These are phyloP conservation scores for Drosophila emarginata DNA, from an alignment of 2,888 invertebrate genomes.

Conservation along the genomic window DNA sequence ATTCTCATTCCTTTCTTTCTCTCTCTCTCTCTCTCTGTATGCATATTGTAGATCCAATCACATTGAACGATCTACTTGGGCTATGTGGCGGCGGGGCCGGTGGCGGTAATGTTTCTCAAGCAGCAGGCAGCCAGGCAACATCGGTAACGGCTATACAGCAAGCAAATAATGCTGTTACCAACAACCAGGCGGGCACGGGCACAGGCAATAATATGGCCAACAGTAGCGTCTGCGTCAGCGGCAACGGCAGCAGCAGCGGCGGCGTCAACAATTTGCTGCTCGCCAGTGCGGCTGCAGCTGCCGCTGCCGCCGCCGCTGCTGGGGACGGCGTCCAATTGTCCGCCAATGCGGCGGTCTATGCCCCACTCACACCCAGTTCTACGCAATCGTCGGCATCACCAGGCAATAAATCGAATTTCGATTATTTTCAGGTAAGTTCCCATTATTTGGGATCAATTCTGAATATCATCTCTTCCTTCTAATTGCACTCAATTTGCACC, in stretches of 20 bases:
- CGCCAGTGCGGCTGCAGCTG: conserved; percentile 61
- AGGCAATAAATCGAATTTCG: conserved; percentile 78
- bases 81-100: conserved; percentile 61
- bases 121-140: conserved; percentile 28
- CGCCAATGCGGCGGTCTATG: conserved; percentile 64
- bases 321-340: conserved; percentile 53
- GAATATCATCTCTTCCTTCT: conserved; percentile 22
- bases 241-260: conserved; percentile 66
- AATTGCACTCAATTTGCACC: conserved; percentile 40
- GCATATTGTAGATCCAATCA: conserved; percentile 75
- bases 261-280: conserved; percentile 60
- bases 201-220: conserved; percentile 19
- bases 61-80: conserved; percentile 79
- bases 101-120: conserved; percentile 32
- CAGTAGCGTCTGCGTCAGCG: conserved; percentile 45
- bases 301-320: conserved; percentile 62
- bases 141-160: conserved; percentile 12
- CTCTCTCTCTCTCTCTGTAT: conserved; percentile 6
- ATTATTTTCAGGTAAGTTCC: conserved; percentile 80
- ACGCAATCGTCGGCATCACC: conserved; percentile 81
- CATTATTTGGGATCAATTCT: conserved; percentile 16
- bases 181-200: conserved; percentile 14
- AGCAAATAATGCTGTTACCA: conserved; percentile 1
- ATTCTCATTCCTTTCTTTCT: conserved; percentile 6
- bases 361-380: conserved; percentile 80